Evolutionary conservation across 2,797 vertebrate species (phyloP).

Genomic region (Myotis daubentonii): DNA sequence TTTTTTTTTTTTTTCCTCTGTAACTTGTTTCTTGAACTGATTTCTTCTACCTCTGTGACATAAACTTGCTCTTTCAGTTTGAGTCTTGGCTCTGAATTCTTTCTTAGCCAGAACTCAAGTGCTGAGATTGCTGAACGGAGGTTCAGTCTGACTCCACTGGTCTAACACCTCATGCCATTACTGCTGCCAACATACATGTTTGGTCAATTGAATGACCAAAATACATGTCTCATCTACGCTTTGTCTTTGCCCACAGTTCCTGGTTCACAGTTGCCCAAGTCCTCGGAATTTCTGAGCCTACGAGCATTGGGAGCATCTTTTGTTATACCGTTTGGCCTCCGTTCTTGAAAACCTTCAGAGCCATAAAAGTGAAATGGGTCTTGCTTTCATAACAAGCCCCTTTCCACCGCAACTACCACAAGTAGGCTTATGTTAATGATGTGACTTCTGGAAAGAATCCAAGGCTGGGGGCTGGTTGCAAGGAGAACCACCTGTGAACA

Average conservation of each 20-base stretch:
- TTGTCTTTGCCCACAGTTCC: background rate
- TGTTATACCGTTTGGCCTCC: background rate
- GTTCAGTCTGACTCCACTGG: background rate
- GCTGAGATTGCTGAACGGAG: background rate
- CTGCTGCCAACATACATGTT: background rate
- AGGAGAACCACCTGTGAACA: background rate
- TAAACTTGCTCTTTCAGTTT: background rate
- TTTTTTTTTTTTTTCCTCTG: background rate
- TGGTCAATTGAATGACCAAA: background rate
- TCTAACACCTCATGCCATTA: background rate
- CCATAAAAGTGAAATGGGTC: background rate
- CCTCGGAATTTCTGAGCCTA: background rate
- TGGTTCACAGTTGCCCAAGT: background rate
- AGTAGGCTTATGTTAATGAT: background rate
- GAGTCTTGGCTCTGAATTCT: background rate
- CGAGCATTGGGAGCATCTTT: background rate
- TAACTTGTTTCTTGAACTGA: background rate
- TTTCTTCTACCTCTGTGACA: background rate
- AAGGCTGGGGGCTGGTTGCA: background rate
- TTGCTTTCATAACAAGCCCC: background rate
- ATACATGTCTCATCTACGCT: background rate
- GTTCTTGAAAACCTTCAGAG: background rate
- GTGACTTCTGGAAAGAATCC: background rate
- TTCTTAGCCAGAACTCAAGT: background rate
- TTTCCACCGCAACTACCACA: background rate